A percentile compares a stretch with the other conserved stretches of the same genome.
These are phyloP conservation scores for Cricetomys ansorgei DNA, from an alignment of 2,113 vertebrate species.

Conservation along the genomic window DNA sequence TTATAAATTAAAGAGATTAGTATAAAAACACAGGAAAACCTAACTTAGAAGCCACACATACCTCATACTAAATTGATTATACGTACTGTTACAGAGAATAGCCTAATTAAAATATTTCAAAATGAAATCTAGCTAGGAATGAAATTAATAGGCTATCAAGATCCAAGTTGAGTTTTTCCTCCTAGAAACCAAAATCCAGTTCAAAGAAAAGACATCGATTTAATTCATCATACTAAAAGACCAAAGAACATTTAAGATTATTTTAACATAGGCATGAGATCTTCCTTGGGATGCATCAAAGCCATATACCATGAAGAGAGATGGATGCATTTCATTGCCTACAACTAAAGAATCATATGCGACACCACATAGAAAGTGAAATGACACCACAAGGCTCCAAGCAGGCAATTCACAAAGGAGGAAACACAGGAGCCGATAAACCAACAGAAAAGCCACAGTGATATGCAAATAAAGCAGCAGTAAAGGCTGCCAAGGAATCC, in stretches of 20 bases:
- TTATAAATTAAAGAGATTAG: slow-evolving; percentile 37
- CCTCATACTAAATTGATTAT: neutral
- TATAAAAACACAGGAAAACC: slow-evolving; percentile 26
- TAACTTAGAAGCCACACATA: neutral
- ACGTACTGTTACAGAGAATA: neutral
- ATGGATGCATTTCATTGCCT: neutral
- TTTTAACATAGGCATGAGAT: neutral
- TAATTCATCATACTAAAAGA: slow-evolving; percentile 5
- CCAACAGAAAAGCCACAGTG: neutral
- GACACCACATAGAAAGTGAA: neutral
- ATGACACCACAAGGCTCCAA: neutral
- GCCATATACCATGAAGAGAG: neutral
- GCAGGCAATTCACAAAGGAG: neutral
- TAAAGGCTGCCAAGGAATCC: neutral
- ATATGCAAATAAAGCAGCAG: slow-evolving; percentile 7
- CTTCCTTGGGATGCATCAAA: neutral
- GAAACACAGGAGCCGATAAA: neutral
- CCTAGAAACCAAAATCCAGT: neutral
- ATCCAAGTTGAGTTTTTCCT: slow-evolving; percentile 11
- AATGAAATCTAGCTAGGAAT: slow-evolving; percentile 10
- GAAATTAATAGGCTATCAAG: slow-evolving; percentile 2
- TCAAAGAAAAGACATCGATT: slow-evolving; percentile 3
- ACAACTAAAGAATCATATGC: slow-evolving; percentile 20
- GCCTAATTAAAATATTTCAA: slow-evolving; percentile 34
- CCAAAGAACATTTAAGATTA: neutral